phyloP scores from a whole-genome alignment of 2,113 vertebrate species.

The Pristiophorus japonicus region DNA sequence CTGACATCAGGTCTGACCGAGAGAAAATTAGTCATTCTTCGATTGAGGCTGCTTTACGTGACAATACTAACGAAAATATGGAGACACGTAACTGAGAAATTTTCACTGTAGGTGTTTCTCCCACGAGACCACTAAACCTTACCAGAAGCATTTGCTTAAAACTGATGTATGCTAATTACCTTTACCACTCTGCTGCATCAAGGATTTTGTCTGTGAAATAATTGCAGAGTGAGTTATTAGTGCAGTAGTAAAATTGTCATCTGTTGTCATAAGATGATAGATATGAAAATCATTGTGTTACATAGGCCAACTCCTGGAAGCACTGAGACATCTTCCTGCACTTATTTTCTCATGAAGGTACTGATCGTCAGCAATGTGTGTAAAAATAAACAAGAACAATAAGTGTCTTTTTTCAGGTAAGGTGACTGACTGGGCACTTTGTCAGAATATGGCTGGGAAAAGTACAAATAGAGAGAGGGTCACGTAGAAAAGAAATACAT shows the following conservation, averaged over 20 bases:
- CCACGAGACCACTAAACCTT: background rate
- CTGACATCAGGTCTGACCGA: no score
- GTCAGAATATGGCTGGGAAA: background rate
- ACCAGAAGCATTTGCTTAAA: background rate
- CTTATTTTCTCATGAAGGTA: background rate
- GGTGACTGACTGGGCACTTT: background rate
- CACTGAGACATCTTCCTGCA: background rate
- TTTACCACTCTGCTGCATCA: background rate
- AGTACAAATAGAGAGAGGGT: background rate
- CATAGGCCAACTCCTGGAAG: background rate
- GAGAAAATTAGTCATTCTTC: background rate
- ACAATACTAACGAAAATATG: background rate
- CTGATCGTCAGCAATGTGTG: background rate
- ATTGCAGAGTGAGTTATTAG: background rate
- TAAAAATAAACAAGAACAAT: background rate
- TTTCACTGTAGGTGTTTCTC: background rate
- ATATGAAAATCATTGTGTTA: slow-evolving; percentile 3
- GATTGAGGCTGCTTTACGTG: background rate
- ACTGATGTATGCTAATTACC: background rate
- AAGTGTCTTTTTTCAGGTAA: background rate
- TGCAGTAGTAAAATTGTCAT: background rate
- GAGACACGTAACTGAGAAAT: no score
- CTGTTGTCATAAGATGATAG: background rate
- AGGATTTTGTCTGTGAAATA: background rate
- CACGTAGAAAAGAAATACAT: background rate